phyloP scores from a whole-genome alignment of 2,888 invertebrate genomes.

The Strigamia crassipes region DNA sequence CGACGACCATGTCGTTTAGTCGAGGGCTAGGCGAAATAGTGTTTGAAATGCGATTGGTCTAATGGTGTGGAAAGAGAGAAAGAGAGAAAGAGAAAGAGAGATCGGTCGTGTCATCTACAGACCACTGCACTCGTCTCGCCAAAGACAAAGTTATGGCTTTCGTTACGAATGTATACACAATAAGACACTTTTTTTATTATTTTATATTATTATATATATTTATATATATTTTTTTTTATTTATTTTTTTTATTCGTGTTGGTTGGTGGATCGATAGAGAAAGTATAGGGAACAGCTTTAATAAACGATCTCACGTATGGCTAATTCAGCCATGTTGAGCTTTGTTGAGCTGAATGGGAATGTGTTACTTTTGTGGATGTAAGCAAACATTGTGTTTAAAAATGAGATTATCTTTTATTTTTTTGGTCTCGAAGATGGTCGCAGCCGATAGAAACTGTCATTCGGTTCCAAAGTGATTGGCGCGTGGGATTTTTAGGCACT shows the following conservation, averaged over 20 bases:
- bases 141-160: slow-evolving; percentile 10
- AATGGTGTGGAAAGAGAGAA: slow-evolving; percentile 38
- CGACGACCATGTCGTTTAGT: slow-evolving; percentile 10
- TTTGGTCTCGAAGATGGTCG: neutral
- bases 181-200: neutral
- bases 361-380: neutral
- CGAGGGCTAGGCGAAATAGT: neutral
- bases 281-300: slow-evolving; percentile 14
- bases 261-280: neutral
- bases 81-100: slow-evolving; percentile 20
- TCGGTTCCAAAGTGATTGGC: slow-evolving; percentile 17
- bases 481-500: slow-evolving; percentile 33
- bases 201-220: neutral
- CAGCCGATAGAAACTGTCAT: slow-evolving; percentile 22
- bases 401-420: neutral
- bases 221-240: neutral
- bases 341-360: neutral
- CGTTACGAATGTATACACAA: slow-evolving; percentile 26
- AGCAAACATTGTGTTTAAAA: neutral
- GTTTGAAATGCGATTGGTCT: slow-evolving; percentile 38
- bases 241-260: neutral
- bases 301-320: slow-evolving; percentile 34
- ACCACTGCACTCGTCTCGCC: slow-evolving; percentile 25
- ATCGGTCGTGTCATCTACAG: slow-evolving; percentile 35
- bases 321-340: slow-evolving; percentile 11